Conservation (phyloP, 2,888 invertebrate genomes). For the Polydrusus pterygomalis region DNA sequence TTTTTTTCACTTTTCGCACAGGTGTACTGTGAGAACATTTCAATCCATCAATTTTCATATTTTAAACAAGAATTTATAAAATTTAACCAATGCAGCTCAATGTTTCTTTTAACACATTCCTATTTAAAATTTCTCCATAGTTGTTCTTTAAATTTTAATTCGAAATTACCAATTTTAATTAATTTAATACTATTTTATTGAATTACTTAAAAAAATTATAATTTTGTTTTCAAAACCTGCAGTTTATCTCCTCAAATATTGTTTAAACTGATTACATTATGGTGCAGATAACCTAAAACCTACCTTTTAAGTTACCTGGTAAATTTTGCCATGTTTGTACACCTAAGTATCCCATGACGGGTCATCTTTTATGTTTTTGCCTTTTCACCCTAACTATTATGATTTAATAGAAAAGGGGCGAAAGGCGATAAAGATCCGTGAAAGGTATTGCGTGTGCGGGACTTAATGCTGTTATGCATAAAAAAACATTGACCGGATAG, state of each 20-base stretch:
- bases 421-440: slow-evolving; percentile 37
- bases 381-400: slow-evolving; percentile 37
- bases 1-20: too few relatives aligned
- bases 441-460: slow-evolving; percentile 32
- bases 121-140: too few relatives aligned
- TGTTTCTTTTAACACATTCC: too few relatives aligned
- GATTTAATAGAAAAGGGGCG: slow-evolving; percentile 37
- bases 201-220: too few relatives aligned
- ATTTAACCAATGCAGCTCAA: too few relatives aligned
- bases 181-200: too few relatives aligned
- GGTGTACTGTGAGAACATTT: too few relatives aligned
- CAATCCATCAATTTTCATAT: too few relatives aligned
- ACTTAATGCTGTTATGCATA: slow-evolving; percentile 13
- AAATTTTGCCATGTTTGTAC: slow-evolving; percentile 29
- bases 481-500: slow-evolving; percentile 13
- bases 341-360: slow-evolving; percentile 24
- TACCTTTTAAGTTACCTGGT: slow-evolving; percentile 16
- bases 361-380: slow-evolving; percentile 28
- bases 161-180: too few relatives aligned
- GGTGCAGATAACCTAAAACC: slow-evolving; percentile 5
- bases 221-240: background rate
- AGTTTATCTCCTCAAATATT: background rate
- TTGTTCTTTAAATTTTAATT: too few relatives aligned
- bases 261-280: background rate
- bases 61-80: too few relatives aligned